phyloP scores from a whole-genome alignment of 2,888 invertebrate genomes.

The Apotomis turbidana region DNA sequence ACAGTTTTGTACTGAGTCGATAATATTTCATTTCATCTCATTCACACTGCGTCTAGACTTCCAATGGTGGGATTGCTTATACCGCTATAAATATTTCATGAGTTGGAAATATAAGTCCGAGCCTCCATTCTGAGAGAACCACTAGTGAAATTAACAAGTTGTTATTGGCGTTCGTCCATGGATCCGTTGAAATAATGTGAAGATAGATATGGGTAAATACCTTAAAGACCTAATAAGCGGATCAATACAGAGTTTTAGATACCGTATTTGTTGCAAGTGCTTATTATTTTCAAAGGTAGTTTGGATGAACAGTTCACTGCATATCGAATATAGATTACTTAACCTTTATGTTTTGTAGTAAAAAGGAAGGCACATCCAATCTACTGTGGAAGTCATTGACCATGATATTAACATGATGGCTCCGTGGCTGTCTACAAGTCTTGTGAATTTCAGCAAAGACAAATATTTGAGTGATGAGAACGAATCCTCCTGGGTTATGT shows the following conservation, averaged over 20 bases:
- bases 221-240: slow-evolving; percentile 45
- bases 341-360: not conserved
- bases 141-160: slow-evolving; percentile 75
- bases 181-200: slow-evolving; percentile 59
- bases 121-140: slow-evolving; percentile 67
- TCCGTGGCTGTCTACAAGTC: too few relatives aligned
- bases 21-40: slow-evolving; percentile 72
- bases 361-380: not conserved
- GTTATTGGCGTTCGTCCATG: slow-evolving; percentile 75
- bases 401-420: too few relatives aligned
- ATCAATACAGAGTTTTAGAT: slow-evolving; percentile 42
- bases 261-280: slow-evolving; percentile 29
- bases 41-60: slow-evolving; percentile 75
- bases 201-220: slow-evolving; percentile 49
- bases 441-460: too few relatives aligned
- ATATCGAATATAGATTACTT: slow-evolving; percentile 14
- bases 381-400: too few relatives aligned
- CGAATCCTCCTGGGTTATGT: too few relatives aligned
- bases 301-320: slow-evolving; percentile 16
- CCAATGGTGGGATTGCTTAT: slow-evolving; percentile 71
- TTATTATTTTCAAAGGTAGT: slow-evolving; percentile 32
- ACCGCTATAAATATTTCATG: slow-evolving; percentile 75
- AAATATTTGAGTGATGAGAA: too few relatives aligned
- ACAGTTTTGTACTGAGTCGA: slow-evolving; percentile 60
- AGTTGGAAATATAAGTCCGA: slow-evolving; percentile 72